These are phyloP conservation scores for Phaedon cochleariae DNA, from an alignment of 2,888 invertebrate species.

Conservation along the genomic window DNA sequence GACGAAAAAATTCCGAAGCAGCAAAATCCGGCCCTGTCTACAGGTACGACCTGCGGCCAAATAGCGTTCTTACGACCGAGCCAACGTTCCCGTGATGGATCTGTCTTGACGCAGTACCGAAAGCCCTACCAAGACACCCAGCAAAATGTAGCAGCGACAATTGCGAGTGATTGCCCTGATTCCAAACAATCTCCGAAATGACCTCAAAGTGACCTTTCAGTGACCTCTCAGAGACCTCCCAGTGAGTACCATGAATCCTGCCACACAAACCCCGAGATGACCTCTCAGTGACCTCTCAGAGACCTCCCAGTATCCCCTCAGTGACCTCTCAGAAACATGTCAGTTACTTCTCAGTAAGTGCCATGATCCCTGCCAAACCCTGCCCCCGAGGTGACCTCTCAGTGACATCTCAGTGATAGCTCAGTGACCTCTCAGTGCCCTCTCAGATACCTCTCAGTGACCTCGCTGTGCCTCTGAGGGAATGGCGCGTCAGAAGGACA, in stretches of 20 bases:
- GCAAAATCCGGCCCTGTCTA: constrained; percentile 1
- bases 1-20: no score
- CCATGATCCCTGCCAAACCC: neutral
- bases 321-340: neutral
- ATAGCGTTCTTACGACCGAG: neutral
- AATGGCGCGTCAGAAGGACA: constrained; percentile 54
- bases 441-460: neutral
- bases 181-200: neutral
- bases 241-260: no score
- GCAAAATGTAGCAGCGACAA: no score
- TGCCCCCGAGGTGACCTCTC: neutral
- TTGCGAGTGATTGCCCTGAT: neutral
- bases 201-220: no score
- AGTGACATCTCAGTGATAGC: no score
- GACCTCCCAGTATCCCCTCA: no score
- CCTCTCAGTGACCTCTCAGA: neutral
- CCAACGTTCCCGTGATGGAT: neutral
- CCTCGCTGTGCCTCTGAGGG: constrained; percentile 13
- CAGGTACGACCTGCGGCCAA: neutral
- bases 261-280: neutral
- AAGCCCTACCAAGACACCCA: no score
- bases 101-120: neutral
- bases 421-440: no score
- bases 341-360: neutral
- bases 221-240: no score